A percentile compares a stretch with the other conserved stretches of the same genome.
Conservation (phyloP, 2,797 vertebrate genomes). For the Tolypeutes matacus region DNA sequence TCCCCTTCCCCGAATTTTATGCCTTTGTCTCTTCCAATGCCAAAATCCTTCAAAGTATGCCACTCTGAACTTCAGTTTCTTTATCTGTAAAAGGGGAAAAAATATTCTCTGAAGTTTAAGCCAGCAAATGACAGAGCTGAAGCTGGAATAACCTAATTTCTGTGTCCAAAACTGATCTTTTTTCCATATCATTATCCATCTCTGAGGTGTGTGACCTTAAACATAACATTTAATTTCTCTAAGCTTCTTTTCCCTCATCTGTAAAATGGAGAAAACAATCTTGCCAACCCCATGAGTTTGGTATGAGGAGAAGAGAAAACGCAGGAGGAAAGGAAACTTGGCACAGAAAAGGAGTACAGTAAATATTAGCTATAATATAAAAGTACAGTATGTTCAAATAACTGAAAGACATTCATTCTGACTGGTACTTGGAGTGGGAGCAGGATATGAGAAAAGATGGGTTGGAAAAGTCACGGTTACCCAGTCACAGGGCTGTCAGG, state of each 20-base stretch:
- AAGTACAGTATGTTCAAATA: neutral
- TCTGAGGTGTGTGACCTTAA: neutral
- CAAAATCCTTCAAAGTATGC: neutral
- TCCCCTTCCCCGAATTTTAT: neutral
- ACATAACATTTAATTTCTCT: neutral
- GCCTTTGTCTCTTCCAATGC: neutral
- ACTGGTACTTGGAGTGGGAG: neutral
- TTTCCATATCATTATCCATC: neutral
- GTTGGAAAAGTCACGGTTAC: neutral
- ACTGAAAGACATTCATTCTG: neutral
- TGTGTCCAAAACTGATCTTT: neutral
- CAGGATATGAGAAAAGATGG: neutral
- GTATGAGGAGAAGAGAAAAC: neutral
- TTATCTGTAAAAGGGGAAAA: constrained; percentile 4
- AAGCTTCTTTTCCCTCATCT: neutral
- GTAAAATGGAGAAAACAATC: neutral
- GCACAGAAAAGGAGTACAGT: neutral
- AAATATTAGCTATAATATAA: neutral
- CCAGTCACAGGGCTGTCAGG: neutral
- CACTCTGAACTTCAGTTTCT: neutral
- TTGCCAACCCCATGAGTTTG: neutral
- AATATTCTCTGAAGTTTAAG: neutral
- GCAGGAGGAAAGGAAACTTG: neutral
- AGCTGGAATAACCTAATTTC: neutral
- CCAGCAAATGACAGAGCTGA: neutral